Conservation (phyloP, 2,113 vertebrate species). For the Garra rufa region DNA sequence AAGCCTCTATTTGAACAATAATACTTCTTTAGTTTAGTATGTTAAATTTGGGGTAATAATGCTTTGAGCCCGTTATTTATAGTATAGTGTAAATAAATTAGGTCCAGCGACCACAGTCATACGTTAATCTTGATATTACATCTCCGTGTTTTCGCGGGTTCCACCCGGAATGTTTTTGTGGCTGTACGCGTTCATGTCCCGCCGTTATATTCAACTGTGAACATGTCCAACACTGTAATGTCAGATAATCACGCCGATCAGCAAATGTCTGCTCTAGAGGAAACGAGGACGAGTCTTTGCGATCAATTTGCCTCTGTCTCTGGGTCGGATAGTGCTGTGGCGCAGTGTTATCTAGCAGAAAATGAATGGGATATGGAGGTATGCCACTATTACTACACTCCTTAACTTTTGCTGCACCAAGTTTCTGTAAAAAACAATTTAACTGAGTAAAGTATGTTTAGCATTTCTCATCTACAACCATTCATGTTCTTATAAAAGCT, state of each 20-base stretch:
- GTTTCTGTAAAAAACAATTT: background rate
- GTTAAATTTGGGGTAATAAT: background rate
- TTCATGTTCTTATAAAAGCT: background rate
- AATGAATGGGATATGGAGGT: conserved; percentile 89
- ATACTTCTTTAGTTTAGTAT: background rate
- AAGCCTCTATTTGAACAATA: background rate
- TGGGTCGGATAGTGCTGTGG: conserved; percentile 72
- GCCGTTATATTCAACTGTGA: background rate
- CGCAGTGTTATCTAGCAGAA: conserved; percentile 80
- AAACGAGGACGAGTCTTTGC: conserved; percentile 74
- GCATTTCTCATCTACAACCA: background rate
- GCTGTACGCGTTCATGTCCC: conserved; percentile 42
- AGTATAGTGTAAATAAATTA: background rate
- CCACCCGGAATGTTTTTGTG: conserved; percentile 58
- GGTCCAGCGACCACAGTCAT: background rate
- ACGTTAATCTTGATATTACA: background rate
- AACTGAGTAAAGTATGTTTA: background rate
- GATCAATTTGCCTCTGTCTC: conserved; percentile 80
- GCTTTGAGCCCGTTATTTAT: background rate
- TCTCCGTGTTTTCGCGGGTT: background rate
- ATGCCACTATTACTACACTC: background rate
- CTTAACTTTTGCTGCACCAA: background rate
- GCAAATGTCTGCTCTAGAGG: conserved; percentile 59
- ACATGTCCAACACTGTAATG: conserved; percentile 55
- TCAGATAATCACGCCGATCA: conserved; percentile 24